phyloP scores from a whole-genome alignment of 2,888 invertebrate species.

The Ditula angustiorana region DNA sequence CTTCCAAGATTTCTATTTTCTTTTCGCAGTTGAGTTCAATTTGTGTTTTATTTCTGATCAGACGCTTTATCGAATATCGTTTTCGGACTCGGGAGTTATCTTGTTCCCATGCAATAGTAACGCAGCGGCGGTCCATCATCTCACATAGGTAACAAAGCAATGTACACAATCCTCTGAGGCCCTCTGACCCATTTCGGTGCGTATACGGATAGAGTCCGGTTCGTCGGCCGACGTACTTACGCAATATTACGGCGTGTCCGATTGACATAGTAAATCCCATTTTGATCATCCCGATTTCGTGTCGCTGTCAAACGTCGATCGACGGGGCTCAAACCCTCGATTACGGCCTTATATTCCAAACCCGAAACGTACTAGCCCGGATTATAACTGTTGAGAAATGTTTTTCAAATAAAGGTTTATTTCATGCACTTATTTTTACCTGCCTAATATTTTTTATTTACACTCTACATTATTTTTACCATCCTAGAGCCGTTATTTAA shows the following conservation, averaged over 20 bases:
- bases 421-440: background rate
- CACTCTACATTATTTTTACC: too few species aligned
- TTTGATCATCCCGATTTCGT: constrained; percentile 35
- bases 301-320: constrained; percentile 37
- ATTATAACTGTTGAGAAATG: constrained; percentile 21
- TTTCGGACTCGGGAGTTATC: constrained; percentile 1
- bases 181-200: constrained; percentile 31
- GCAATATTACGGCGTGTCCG: constrained; percentile 36
- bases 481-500: too few species aligned
- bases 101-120: constrained; percentile 7
- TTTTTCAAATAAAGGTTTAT: background rate
- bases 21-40: background rate
- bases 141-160: constrained; percentile 28
- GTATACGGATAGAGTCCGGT: constrained; percentile 2
- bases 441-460: too few species aligned
- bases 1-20: too few species aligned
- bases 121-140: constrained; percentile 15
- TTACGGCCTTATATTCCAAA: constrained; percentile 24
- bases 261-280: constrained; percentile 36
- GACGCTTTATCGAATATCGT: background rate
- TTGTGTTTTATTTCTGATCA: background rate
- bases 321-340: constrained; percentile 31
- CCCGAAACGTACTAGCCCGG: constrained; percentile 7
- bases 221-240: constrained; percentile 23
- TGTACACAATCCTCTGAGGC: constrained; percentile 30